Evolutionary conservation across 2,797 vertebrate species (phyloP).

Genomic region (Takifugu rubripes): DNA sequence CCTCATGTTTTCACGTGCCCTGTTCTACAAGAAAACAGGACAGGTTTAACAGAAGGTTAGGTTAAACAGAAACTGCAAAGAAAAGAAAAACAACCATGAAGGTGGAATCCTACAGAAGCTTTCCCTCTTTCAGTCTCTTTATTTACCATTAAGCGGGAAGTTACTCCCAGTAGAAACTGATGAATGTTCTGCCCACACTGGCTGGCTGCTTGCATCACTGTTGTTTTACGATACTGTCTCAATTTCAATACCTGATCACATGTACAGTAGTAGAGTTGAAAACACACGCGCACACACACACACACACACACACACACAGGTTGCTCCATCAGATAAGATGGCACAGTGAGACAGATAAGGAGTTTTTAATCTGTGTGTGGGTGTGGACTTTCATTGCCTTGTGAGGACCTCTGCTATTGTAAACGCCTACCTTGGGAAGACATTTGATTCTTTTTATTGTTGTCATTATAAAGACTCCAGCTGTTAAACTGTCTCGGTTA

Average conservation of each 20-base stretch:
- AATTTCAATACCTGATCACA: not conserved
- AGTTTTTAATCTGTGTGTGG: not conserved
- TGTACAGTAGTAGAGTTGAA: not conserved
- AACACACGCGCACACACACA: not conserved
- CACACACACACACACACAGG: not conserved
- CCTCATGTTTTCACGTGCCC: no score
- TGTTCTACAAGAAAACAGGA: no score
- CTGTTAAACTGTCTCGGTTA: no score
- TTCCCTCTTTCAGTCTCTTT: not conserved
- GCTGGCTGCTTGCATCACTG: conserved; percentile 21
- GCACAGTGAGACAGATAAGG: no score
- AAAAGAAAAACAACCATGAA: no score
- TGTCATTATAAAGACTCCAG: no score
- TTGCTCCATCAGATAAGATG: no score
- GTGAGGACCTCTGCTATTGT: no score
- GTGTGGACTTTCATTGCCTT: not conserved
- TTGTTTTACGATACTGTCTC: not conserved
- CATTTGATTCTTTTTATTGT: no score
- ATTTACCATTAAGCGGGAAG: conserved; percentile 13
- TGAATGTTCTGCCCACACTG: conserved; percentile 20
- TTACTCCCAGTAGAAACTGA: conserved; percentile 40
- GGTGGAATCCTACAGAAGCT: not conserved
- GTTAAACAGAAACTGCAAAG: no score
- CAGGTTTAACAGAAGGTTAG: no score
- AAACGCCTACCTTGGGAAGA: no score